These are phyloP conservation scores for Saccopteryx bilineata DNA, from an alignment of 2,113 vertebrate species.

Conservation along the genomic window DNA sequence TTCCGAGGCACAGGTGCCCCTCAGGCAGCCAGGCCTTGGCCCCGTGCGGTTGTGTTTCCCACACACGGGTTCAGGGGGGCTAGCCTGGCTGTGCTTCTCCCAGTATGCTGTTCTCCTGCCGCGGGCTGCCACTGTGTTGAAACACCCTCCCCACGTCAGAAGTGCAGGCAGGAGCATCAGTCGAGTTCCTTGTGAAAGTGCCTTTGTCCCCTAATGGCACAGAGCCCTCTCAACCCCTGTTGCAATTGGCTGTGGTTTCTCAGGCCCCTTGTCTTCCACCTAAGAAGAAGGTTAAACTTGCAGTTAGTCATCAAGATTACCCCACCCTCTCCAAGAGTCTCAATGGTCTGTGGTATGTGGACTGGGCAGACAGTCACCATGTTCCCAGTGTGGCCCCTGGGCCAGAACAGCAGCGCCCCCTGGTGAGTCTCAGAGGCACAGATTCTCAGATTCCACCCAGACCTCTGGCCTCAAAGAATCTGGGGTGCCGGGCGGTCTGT, in stretches of 20 bases:
- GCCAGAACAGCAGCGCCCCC: rapidly evolving
- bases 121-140: no score
- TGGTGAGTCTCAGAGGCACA: neutral
- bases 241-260: neutral
- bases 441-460: no score
- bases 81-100: neutral
- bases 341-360: no score
- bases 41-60: neutral
- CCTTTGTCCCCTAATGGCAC: neutral
- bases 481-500: rapidly evolving
- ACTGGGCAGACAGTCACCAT: rapidly evolving
- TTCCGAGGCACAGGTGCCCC: neutral
- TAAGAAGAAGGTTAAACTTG: neutral
- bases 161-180: neutral
- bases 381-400: neutral
- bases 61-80: neutral
- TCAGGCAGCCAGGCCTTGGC: neutral
- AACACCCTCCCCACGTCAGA: neutral
- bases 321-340: neutral
- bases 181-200: no score
- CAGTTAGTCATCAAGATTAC: neutral
- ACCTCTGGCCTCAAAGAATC: neutral
- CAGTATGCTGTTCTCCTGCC: neutral
- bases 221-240: neutral
- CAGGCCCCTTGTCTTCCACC: no score